These are phyloP conservation scores for Leptinotarsa rubiginosa DNA, from an alignment of 2,888 invertebrate genomes.

Conservation along the genomic window DNA sequence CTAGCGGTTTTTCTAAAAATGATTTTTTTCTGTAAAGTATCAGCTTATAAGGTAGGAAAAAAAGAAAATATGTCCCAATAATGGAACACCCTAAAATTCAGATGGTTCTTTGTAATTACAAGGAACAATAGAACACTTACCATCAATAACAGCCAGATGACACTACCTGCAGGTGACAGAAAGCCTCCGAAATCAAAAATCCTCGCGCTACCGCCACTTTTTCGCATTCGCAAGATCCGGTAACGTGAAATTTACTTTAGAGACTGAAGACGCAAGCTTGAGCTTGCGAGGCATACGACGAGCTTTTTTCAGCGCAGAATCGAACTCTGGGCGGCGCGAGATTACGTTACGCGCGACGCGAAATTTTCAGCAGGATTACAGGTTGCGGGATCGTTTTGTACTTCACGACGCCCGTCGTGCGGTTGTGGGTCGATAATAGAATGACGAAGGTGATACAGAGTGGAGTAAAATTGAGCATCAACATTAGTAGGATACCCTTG, in stretches of 20 bases:
- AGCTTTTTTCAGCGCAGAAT: conserved; percentile 25
- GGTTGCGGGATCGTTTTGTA: conserved; percentile 8
- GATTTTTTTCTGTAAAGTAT: no score
- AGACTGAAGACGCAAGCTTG: conserved; percentile 1
- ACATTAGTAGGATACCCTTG: no score
- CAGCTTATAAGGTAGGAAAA: no score
- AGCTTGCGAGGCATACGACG: conserved; percentile 3
- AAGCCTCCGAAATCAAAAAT: not conserved
- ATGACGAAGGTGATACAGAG: not conserved
- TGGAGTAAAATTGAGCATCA: not conserved
- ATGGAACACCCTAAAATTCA: not conserved
- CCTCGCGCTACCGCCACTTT: not conserved
- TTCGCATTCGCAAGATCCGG: conserved; percentile 9
- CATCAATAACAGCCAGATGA: not conserved
- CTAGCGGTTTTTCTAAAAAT: no score
- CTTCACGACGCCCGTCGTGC: not conserved
- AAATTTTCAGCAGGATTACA: conserved; percentile 17
- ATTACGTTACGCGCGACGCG: not conserved
- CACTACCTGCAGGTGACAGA: not conserved
- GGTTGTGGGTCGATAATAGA: not conserved
- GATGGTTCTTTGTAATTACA: not conserved
- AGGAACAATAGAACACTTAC: not conserved
- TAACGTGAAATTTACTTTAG: not conserved
- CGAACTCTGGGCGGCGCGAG: conserved; percentile 17
- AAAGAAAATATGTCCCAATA: no score